These are phyloP conservation scores for Ectemnius lituratus DNA, from an alignment of 2,888 invertebrate species.

Conservation along the genomic window DNA sequence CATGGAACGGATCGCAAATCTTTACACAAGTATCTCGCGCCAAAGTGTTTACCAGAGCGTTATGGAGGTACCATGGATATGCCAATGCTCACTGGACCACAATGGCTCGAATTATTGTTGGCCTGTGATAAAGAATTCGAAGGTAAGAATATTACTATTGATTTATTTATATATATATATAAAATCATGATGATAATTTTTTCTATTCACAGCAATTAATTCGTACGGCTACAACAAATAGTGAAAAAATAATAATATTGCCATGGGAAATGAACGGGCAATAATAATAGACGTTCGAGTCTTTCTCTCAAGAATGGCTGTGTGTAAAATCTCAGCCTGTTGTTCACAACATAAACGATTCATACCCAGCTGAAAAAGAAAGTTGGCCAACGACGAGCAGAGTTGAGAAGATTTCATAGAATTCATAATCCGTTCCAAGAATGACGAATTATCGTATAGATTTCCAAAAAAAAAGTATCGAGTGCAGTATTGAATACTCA, in stretches of 20 bases:
- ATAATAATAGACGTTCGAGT: no score
- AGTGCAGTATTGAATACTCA: no score
- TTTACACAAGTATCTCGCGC: slow-evolving; percentile 85
- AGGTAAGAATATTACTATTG: slow-evolving; percentile 78
- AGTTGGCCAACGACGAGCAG: no score
- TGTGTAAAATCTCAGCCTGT: no score
- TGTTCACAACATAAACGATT: no score
- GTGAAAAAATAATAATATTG: neutral
- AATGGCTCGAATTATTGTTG: slow-evolving; percentile 86
- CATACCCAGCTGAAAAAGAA: no score
- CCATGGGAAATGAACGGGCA: no score
- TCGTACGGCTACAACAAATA: slow-evolving; percentile 3
- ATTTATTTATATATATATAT: neutral
- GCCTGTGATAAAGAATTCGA: slow-evolving; percentile 87
- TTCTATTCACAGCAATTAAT: neutral
- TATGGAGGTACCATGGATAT: slow-evolving; percentile 87
- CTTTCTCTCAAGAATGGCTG: no score
- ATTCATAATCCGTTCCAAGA: no score
- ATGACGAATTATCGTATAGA: no score
- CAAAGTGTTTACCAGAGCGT: slow-evolving; percentile 84
- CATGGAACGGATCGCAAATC: slow-evolving; percentile 88
- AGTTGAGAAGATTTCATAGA: no score
- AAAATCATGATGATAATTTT: neutral
- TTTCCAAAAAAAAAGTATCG: no score
- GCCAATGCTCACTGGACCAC: slow-evolving; percentile 84